Base-by-base conservation (phyloP, 2,113 vertebrate genomes). In the Alethe castanea region DNA sequence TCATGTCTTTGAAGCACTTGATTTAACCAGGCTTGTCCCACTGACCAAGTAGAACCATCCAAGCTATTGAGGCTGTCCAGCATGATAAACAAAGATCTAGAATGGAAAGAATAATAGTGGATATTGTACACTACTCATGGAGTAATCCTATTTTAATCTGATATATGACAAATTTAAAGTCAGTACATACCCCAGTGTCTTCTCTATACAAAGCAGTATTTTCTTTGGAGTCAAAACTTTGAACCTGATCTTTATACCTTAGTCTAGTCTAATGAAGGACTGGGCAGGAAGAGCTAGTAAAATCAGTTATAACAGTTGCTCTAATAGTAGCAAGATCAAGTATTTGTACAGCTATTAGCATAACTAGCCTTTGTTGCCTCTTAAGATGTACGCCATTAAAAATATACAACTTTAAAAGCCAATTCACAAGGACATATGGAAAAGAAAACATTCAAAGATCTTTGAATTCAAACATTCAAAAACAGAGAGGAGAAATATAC, bases 1-100 rank as follows among this genome's bases (percentile, higher is more conserved):
- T 99, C 99, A 79, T 99, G 99, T 95, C 99, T 99, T 96, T 99
- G 99, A 48, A 99, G 98, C 29, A 99, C 99, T 95, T 99, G 99
- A 97, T 99, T 99, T 83, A 99, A 97, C 99, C 99, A 99, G 59
- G 99, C 99, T 94, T 99, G 98, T 73, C 99, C 99, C 83, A 99
- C 99, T 56, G 99, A 99, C 78, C 99, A 99, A 1, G 98, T 98
- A 45, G 99, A 99, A n/a, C 99, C 98, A 97, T 99, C 99, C 86
- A 99, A 98, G 88, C 98, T 99, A 94, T 98, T 99, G 79, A 99
- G 98, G 95, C 99, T 99, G 94, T 99, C 99, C 48, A 99, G 95
- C 99, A 99, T 99, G 96, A 99, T 99, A 97, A 99, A 99, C 11
- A 99, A 98, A 95, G 99, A 99, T 91, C 99, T 99, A 97, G 29